Conservation (phyloP, 2,797 vertebrate species). For the Phoxinus dragarum region DNA sequence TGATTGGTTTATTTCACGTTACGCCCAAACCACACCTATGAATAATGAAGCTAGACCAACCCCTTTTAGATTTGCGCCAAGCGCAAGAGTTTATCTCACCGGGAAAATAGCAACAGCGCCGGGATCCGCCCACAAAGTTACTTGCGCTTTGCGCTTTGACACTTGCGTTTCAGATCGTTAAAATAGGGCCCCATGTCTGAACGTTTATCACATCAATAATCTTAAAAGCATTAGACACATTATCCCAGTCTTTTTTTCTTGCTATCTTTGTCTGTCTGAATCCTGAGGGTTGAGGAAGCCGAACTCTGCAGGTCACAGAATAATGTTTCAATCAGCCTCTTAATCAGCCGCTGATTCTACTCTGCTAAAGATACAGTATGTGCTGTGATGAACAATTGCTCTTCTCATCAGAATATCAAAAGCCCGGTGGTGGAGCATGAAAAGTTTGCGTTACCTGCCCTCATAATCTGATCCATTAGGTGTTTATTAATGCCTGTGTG, state of each 20-base stretch:
- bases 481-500: too few relatives aligned
- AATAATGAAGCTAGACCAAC: too few relatives aligned
- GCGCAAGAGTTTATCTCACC: too few relatives aligned
- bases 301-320: conserved; percentile 45
- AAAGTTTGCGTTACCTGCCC: not conserved
- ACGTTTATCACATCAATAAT: conserved; percentile 49
- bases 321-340: conserved; percentile 61
- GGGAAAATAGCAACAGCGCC: too few relatives aligned
- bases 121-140: too few relatives aligned
- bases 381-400: conserved; percentile 45
- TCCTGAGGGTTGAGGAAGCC: conserved; percentile 41
- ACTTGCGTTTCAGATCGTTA: too few relatives aligned
- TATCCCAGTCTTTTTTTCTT: conserved; percentile 52
- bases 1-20: too few relatives aligned
- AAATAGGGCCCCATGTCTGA: too few relatives aligned
- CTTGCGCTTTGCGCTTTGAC: too few relatives aligned
- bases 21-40: too few relatives aligned
- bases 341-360: conserved; percentile 52
- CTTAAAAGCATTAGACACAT: conserved; percentile 56
- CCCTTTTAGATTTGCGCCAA: too few relatives aligned
- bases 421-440: conserved; percentile 20
- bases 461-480: too few relatives aligned
- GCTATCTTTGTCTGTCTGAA: conserved; percentile 56
- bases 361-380: conserved; percentile 36
- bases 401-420: conserved; percentile 53